Evolutionary conservation across 2,113 vertebrate species (phyloP), one percentile per base, ranked within the genome.

Genomic region (Alaudala cheleensis): DNA sequence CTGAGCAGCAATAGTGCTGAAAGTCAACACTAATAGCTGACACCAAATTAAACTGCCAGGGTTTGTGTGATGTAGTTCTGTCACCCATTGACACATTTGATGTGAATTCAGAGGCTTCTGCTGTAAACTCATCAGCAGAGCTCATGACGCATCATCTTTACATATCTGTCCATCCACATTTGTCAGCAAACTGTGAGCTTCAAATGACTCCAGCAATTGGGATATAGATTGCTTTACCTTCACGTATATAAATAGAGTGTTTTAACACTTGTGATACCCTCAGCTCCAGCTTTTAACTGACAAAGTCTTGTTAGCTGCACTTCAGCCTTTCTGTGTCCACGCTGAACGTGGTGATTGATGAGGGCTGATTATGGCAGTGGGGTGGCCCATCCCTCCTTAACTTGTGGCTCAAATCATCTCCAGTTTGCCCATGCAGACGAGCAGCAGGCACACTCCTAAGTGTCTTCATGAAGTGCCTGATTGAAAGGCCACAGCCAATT

Each of bases 21-120:
- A 95, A 97, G 97, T 97, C 96, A 97, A 97, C 97, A 95, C 97
- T 98, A 98, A 97, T 97, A 97, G 97, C 95, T 84, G 93, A 97
- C 96, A 97, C 95, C 97, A 98, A 97, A 98, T 98, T 97, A 98
- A 98, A 97, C 96, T 97, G 96, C 96, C 97, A 97, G 97, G 86
- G 92, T 96, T 61, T 51, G 95, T 93, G 97, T 97, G 97, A 97
- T 97, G 96, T 92, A 96, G 95, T 66, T 97, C 95, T 96, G 96
- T 97, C 97, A 97, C 95, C 95, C 96, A 94, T 96, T 95, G 97
- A 98, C 97, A 97, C 86, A 94, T 97, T 88, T 96, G 96, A 97
- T 97, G 97, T 90, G 96, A 96, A 96, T 91, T 96, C 94, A 81
- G 92, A 77, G 86, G 85, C 95, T 96, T 96, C 95, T 97, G 94